These are phyloP conservation scores for Denticeps clupeoides DNA, from an alignment of 2,797 vertebrate genomes.

Conservation along the genomic window DNA sequence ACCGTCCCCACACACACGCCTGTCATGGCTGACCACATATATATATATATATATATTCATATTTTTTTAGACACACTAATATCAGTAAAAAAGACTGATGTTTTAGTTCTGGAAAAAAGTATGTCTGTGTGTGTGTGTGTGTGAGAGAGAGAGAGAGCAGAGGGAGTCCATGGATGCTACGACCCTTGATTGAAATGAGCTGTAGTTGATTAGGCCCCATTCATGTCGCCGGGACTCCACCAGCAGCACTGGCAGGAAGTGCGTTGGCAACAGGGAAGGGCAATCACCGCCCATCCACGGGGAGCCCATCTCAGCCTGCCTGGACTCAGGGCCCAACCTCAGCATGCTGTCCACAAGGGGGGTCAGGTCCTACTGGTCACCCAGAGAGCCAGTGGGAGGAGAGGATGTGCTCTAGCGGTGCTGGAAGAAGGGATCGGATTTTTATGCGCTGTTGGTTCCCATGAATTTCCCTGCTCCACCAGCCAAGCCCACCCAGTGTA, in stretches of 20 bases:
- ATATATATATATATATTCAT: no score
- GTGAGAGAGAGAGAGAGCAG: not conserved
- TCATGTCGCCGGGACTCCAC: not conserved
- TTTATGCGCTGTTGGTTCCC: no score
- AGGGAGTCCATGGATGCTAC: not conserved
- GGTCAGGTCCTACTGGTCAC: conserved; percentile 1
- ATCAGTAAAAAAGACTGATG: no score
- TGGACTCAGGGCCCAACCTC: conserved; percentile 12
- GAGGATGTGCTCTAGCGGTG: no score
- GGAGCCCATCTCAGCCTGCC: conserved; percentile 9
- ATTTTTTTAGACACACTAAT: no score
- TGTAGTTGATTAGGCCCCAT: not conserved
- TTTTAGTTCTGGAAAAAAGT: no score
- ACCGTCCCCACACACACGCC: no score
- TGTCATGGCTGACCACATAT: no score
- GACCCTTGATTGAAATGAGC: not conserved
- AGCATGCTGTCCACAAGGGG: conserved; percentile 5
- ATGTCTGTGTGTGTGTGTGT: not conserved
- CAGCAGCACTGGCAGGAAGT: not conserved
- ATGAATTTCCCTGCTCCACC: no score
- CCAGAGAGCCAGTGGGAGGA: no score
- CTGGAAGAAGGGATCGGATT: no score
- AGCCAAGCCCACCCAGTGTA: no score
- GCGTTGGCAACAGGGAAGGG: not conserved
- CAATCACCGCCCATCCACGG: conserved; percentile 12